Percentiles rank a stretch among this genome's conserved stretches.
Conservation (phyloP, 2,113 vertebrate species). For the Nothobranchius furzeri region DNA sequence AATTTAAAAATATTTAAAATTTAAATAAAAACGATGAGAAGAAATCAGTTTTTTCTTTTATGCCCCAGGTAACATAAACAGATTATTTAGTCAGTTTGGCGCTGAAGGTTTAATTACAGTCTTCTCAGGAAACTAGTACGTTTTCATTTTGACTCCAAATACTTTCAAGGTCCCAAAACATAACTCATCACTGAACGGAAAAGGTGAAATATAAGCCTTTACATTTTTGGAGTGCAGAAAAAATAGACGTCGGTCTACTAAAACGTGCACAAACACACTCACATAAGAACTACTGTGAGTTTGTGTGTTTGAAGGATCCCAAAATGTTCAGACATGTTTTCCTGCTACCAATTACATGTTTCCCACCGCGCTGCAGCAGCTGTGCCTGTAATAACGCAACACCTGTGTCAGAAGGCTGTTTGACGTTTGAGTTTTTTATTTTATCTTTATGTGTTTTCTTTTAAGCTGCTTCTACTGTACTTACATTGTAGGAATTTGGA, state of each 20-base stretch:
- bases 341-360: conserved; percentile 62
- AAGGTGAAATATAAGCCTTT: too few relatives aligned
- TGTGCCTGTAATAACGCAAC: conserved; percentile 74
- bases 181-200: too few relatives aligned
- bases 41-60: too few relatives aligned
- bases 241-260: not conserved
- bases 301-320: conserved; percentile 22
- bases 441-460: conserved; percentile 15
- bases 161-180: too few relatives aligned
- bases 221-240: too few relatives aligned
- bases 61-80: too few relatives aligned
- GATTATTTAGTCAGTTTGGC: too few relatives aligned
- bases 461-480: conserved; percentile 45
- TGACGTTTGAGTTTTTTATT: not conserved
- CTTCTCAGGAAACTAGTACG: too few relatives aligned
- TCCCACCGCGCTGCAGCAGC: conserved; percentile 53
- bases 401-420: conserved; percentile 56
- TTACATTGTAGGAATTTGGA: conserved; percentile 85
- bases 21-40: too few relatives aligned
- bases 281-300: conserved; percentile 13
- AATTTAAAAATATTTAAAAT: too few relatives aligned
- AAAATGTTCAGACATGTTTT: conserved; percentile 67
- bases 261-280: not conserved
- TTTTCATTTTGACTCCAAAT: too few relatives aligned
- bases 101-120: too few relatives aligned